Evolutionary conservation across 2,797 vertebrate genomes (phyloP).

Genomic region (Glyptemys insculpta): DNA sequence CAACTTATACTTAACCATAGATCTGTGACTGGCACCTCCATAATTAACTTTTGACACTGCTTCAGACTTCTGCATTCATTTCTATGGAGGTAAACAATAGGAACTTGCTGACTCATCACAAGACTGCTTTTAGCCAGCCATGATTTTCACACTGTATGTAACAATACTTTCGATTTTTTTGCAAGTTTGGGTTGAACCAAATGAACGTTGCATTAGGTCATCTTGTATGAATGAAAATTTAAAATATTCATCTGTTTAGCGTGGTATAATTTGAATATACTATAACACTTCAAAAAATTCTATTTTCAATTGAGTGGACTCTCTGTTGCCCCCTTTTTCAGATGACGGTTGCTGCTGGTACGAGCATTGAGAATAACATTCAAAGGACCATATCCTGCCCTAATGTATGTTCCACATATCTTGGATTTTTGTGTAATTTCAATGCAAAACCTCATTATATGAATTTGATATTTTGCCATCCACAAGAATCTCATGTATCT

Average conservation of each 20-base stretch:
- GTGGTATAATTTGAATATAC: constrained; percentile 45
- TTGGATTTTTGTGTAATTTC: constrained; percentile 64
- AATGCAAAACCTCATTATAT: constrained; percentile 63
- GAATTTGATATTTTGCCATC: constrained; percentile 56
- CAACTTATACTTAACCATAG: background rate
- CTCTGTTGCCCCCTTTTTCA: constrained; percentile 80
- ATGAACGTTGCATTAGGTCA: background rate
- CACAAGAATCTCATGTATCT: constrained; percentile 24
- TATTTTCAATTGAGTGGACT: constrained; percentile 75
- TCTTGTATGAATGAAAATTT: background rate
- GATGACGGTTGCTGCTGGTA: constrained; percentile 82
- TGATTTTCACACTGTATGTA: background rate
- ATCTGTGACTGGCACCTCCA: background rate
- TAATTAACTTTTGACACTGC: background rate
- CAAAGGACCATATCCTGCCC: constrained; percentile 83
- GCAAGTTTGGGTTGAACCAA: constrained; percentile 54
- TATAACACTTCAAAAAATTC: constrained; percentile 44
- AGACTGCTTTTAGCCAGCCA: background rate
- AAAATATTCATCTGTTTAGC: background rate
- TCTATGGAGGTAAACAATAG: background rate
- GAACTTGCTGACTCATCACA: background rate
- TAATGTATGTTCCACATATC: constrained; percentile 79
- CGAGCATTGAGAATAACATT: constrained; percentile 82
- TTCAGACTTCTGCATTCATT: background rate
- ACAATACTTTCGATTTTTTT: constrained; percentile 41